Evolutionary conservation across 2,888 invertebrate species (phyloP).

Genomic region (Parnassius glacialis): DNA sequence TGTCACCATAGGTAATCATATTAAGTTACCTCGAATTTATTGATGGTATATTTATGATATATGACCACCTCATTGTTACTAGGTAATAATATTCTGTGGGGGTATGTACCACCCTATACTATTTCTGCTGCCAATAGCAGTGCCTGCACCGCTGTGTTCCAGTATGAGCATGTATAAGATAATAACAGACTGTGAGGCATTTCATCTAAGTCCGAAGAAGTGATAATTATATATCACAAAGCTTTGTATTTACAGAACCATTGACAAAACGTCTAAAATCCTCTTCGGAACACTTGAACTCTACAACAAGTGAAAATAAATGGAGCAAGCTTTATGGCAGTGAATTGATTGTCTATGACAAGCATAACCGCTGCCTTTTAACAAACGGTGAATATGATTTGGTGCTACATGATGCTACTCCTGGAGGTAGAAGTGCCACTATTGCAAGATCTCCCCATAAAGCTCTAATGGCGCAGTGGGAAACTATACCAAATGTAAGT

Average conservation of each 20-base stretch:
- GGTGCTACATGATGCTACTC: conserved; percentile 88
- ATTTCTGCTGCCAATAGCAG: too few species aligned
- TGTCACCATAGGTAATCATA: too few species aligned
- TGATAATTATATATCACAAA: too few species aligned
- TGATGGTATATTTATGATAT: too few species aligned
- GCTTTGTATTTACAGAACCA: conserved; percentile 75
- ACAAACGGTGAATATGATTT: conserved; percentile 95
- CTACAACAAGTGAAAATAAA: conserved; percentile 56
- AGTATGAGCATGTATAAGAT: too few species aligned
- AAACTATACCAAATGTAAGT: conserved; percentile 81
- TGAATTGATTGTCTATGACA: conserved; percentile 94
- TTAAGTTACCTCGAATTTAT: too few species aligned
- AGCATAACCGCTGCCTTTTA: conserved; percentile 91
- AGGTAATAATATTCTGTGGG: too few species aligned
- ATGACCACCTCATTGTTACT: too few species aligned
- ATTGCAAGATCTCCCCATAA: conserved; percentile 74
- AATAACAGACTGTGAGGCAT: too few species aligned
- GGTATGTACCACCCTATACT: too few species aligned
- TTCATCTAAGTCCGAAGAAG: too few species aligned
- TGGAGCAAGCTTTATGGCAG: conserved; percentile 85
- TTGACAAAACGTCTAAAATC: conserved; percentile 86
- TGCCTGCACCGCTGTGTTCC: too few species aligned
- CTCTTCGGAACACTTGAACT: conserved; percentile 66
- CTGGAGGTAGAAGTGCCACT: conserved; percentile 79
- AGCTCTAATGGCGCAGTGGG: conserved; percentile 80